Percentiles rank a stretch among this genome's conserved stretches.
phyloP scores from a whole-genome alignment of 2,113 vertebrate species.

The Myotis yumanensis region DNA sequence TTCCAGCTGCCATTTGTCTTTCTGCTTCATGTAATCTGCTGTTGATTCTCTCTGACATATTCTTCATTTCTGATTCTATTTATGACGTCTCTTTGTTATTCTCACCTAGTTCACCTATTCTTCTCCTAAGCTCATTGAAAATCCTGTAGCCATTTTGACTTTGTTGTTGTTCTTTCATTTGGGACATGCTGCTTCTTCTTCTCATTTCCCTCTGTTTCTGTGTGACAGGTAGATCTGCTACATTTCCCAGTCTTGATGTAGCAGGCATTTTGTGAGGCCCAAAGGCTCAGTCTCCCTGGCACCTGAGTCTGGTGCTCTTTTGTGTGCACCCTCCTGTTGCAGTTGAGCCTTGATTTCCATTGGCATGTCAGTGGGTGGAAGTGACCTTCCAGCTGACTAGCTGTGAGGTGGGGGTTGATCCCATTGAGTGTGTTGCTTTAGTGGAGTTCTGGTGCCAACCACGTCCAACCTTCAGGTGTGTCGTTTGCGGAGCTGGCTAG shows the following conservation, averaged over 20 bases:
- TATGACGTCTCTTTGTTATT: not conserved
- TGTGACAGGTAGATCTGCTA: not conserved
- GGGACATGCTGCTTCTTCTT: not conserved
- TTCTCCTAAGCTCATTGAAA: not conserved
- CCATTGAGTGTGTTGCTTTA: not conserved
- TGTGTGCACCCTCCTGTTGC: not conserved
- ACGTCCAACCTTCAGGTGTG: not conserved
- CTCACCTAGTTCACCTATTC: not conserved
- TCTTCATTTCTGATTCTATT: not conserved
- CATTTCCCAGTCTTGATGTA: too few species aligned
- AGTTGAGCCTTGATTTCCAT: not conserved
- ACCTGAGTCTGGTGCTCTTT: not conserved
- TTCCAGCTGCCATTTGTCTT: not conserved
- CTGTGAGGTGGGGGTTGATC: too few species aligned
- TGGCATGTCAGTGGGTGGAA: not conserved
- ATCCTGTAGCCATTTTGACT: not conserved
- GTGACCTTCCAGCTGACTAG: not conserved
- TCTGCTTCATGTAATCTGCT: not conserved
- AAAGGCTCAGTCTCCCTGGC: too few species aligned
- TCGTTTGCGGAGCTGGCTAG: not conserved
- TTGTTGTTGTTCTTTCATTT: not conserved
- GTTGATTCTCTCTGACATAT: not conserved
- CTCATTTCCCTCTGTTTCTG: not conserved
- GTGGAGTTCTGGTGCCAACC: not conserved
- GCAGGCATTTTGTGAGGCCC: not conserved